Conservation (phyloP, 2,797 vertebrate genomes). For the Eidolon dupreanum region DNA sequence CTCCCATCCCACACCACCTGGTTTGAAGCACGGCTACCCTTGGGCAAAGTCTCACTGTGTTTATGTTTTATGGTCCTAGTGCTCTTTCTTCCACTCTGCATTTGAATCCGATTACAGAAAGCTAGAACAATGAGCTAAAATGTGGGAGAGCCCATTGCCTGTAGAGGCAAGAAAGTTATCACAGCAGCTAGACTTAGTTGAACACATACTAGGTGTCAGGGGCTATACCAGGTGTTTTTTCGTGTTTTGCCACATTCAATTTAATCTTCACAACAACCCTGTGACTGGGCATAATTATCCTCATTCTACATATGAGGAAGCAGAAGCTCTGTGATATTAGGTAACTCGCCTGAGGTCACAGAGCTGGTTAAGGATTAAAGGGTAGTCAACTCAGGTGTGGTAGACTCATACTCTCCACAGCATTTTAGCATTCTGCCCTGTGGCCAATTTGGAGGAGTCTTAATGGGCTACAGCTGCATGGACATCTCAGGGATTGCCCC, state of each 20-base stretch:
- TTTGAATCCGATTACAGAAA: neutral
- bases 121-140: neutral
- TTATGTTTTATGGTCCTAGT: neutral
- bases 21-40: neutral
- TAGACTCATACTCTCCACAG: neutral
- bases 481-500: neutral
- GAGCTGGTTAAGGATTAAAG: neutral
- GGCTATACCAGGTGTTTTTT: neutral
- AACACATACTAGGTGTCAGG: neutral
- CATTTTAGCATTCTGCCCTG: slow-evolving; percentile 6
- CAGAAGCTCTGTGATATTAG: neutral
- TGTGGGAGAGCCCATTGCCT: neutral
- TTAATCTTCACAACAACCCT: neutral
- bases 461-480: neutral
- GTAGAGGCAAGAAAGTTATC: neutral
- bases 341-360: neutral
- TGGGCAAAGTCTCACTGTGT: neutral
- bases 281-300: neutral
- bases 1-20: neutral
- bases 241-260: neutral
- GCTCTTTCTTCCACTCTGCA: neutral
- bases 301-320: neutral
- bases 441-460: neutral
- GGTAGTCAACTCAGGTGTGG: neutral
- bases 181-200: neutral